Conservation (phyloP, 1,140 invertebrate species). For the Camponotus pennsylvanicus region DNA sequence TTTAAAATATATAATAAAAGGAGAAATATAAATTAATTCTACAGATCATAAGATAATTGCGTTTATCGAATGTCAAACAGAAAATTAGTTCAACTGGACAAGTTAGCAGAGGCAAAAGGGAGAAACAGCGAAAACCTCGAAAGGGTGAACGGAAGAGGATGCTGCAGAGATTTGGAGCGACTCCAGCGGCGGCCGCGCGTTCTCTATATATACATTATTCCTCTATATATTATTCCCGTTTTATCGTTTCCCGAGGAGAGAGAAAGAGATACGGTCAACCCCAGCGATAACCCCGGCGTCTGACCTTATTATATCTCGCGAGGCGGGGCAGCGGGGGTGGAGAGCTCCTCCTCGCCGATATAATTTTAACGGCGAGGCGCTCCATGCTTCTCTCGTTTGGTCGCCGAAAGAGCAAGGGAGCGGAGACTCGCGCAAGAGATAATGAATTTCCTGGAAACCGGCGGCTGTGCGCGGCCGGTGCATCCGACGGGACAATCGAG, state of each 20-base stretch:
- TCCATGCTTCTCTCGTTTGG: conserved; percentile 35
- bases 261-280: conserved; percentile 77
- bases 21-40: background rate
- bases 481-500: conserved; percentile 46
- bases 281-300: conserved; percentile 80
- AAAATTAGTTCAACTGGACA: background rate
- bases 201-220: conserved; percentile 18
- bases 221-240: conserved; percentile 66
- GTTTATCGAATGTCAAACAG: background rate
- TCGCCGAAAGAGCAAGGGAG: conserved; percentile 16
- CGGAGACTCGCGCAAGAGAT: conserved; percentile 33
- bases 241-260: conserved; percentile 76
- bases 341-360: conserved; percentile 43
- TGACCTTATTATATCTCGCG: conserved; percentile 83
- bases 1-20: background rate
- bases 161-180: conserved; percentile 69
- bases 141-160: background rate
- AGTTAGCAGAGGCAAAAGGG: conserved; percentile 5
- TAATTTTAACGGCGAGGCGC: conserved; percentile 61
- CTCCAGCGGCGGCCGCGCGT: conserved; percentile 65
- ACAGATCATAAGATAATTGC: background rate
- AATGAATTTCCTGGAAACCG: conserved; percentile 61
- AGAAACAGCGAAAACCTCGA: background rate
- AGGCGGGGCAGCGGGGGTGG: background rate
- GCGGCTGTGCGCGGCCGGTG: conserved; percentile 26